Evolutionary conservation across 2,888 invertebrate genomes (phyloP), one percentile per base, ranked within the genome.

Genomic region (Tenthredo livida): DNA sequence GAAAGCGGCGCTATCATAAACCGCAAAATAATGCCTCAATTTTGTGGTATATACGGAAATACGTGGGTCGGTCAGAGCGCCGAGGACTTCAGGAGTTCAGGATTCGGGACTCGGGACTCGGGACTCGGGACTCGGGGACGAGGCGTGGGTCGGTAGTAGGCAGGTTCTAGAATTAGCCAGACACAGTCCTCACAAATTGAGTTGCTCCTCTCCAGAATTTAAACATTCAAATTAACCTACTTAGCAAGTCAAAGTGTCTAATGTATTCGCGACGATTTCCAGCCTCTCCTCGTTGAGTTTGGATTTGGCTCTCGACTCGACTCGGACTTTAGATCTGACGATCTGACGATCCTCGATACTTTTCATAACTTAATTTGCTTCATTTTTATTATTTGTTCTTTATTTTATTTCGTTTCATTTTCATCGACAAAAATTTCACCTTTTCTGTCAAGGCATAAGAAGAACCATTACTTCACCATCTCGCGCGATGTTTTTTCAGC

Each of bases 151-250:
- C 5, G 21, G 25, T 61, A 61, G 25, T 61, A 61, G 61, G 61
- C 25, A 67, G 67, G 67, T 33, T 67, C 29, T 89, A 89, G 88
- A 91, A 90, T 91, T 90, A 91, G 90, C 90, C 89, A 89, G 90
- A 89, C 89, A 87, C 89, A 89, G 88, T 90, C 90, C 89, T 90
- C 87, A 89, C 90, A 92, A 92, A 92, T 92, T 91, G 91, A 92
- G 92, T 92, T 91, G 91, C 90, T 90, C 90, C 88, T 87, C 86
- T 86, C 86, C 86, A 88, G 92, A 92, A 92, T 92, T 92, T 91
- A 91, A 92, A 91, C 91, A 92, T 92, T 92, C 90, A 91, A 92
- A 92, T 92, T 92, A 92, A 91, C 91, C 90, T 89, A 88, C 90
- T 92, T 92, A 92, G 90, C 91, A 92, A 92, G 92, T 91, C 91